Evolutionary conservation across 2,113 vertebrate genomes (phyloP).

Genomic region (Poicephalus meyeri): DNA sequence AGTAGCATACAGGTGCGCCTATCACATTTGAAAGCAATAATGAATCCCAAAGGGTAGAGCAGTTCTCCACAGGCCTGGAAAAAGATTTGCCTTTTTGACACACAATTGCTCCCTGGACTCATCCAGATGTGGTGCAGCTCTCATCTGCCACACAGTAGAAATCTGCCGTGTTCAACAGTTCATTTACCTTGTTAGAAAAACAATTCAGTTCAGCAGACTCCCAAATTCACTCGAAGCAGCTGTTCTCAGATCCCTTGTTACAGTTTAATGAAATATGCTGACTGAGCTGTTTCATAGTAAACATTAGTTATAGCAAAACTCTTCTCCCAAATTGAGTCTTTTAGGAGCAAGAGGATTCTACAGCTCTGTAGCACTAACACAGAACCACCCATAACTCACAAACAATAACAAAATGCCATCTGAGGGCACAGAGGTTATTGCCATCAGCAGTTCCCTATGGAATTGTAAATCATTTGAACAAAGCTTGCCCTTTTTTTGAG

Average conservation of each 20-base stretch:
- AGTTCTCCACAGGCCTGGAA: neutral
- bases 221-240: neutral
- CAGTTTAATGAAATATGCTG: constrained; percentile 38
- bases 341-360: neutral
- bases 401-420: constrained; percentile 27
- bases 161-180: neutral
- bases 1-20: neutral
- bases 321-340: constrained; percentile 4
- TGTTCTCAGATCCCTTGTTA: constrained; percentile 23
- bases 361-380: neutral
- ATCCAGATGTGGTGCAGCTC: fast-evolving
- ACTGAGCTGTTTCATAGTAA: constrained; percentile 30
- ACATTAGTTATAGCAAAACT: constrained; percentile 13
- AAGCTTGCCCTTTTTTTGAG: neutral
- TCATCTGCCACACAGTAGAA: neutral
- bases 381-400: constrained; percentile 25
- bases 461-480: constrained; percentile 36
- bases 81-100: neutral
- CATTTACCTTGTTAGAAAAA: constrained; percentile 42
- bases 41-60: neutral
- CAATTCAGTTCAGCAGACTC: constrained; percentile 42
- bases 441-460: constrained; percentile 7
- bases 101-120: neutral
- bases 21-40: neutral
- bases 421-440: constrained; percentile 24